phyloP scores from a whole-genome alignment of 2,888 invertebrate species.

The Spilarctia lutea region DNA sequence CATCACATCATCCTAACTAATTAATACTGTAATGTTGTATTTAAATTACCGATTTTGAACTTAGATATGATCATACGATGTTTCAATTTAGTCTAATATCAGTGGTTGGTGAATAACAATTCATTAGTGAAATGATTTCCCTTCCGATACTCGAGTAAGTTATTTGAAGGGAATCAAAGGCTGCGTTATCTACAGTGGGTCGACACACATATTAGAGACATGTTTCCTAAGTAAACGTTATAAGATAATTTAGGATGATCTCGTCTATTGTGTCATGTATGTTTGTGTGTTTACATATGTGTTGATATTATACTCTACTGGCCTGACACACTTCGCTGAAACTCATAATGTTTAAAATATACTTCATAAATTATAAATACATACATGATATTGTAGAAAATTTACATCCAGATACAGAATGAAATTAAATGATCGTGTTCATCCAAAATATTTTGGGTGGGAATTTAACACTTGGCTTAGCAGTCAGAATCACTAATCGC shows the following conservation, averaged over 20 bases:
- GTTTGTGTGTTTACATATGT: background rate
- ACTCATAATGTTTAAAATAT: background rate
- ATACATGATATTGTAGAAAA: too few relatives aligned
- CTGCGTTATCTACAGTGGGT: background rate
- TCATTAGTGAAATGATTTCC: background rate
- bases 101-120: background rate
- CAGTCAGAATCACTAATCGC: too few relatives aligned
- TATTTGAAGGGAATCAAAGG: background rate
- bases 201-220: background rate
- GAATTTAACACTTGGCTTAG: too few relatives aligned
- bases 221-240: background rate
- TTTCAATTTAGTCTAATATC: background rate
- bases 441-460: too few relatives aligned
- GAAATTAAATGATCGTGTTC: too few relatives aligned
- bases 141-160: background rate
- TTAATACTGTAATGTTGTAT: background rate
- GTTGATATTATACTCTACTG: too few relatives aligned
- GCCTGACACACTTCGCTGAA: too few relatives aligned
- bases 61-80: background rate
- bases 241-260: background rate
- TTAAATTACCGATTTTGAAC: background rate
- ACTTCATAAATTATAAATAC: too few relatives aligned
- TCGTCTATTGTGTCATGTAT: background rate
- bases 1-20: too few relatives aligned
- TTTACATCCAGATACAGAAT: too few relatives aligned